Evolutionary conservation across 2,888 invertebrate genomes (phyloP), one percentile per base, ranked within the genome.

Genomic region (Heliconius ismenius): DNA sequence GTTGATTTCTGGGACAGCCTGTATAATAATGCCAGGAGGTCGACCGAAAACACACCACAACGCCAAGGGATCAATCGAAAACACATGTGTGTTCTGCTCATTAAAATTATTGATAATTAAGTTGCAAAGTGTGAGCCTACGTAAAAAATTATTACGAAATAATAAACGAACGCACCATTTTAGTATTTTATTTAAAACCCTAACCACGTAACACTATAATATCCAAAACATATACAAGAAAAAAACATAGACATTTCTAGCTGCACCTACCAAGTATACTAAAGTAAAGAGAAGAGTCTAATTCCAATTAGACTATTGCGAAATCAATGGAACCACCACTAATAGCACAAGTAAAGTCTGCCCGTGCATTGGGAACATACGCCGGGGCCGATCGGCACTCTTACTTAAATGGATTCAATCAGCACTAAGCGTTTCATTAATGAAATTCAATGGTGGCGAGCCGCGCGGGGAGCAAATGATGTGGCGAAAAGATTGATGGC

Each of bases 401-500:
- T 91, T 91, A 91, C 88, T 92, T 91, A 91, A 93, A 93, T 93
- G 89, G 92, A 92, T 93, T 91, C 93, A 93, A 93, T 93, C 91
- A 90, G 90, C 89, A 91, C 93, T 93, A 93, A 93, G 93, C 93
- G 93, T 90, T 93, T 87, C 90, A 90, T 92, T 94, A 94, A 93
- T 93, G 93, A 93, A 93, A 93, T 93, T 93, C 93, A 93, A 94
- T 93, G 92, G 92, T 84, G 87, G 88, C 85, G 86, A 82, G 86
- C 86, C 85, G 86, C 84, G 90, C 88, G 90, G 92, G 90, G 91
- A 91, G 91, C 93, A 93, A 94, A 94, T 93, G 93, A 93, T 93
- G 93, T 93, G 93, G 93, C 90, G 90, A 90, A 90, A 91, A 93
- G 93, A 93, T 93, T 93, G 93, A 94, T 93, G 86, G 91, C 87